Conservation (phyloP, 2,797 vertebrate genomes). For the Otolemur crassicaudatus region DNA sequence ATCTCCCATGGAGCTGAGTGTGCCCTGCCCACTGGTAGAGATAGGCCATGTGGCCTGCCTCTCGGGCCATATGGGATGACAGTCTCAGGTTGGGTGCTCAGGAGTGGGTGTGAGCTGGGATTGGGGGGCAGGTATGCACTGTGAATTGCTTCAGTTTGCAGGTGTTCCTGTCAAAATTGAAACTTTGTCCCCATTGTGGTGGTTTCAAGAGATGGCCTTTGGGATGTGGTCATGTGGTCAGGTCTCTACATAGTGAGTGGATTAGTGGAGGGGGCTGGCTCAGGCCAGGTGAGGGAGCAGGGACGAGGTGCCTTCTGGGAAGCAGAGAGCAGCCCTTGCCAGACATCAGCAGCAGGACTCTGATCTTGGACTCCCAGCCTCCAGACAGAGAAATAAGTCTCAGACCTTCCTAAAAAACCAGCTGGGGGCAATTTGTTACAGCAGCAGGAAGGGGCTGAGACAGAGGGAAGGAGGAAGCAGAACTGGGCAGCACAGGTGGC, state of each 20-base stretch:
- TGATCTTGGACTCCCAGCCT: not conserved
- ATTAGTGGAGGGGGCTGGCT: not conserved
- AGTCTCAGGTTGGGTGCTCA: rapidly evolving
- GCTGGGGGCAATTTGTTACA: not conserved
- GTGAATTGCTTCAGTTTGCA: not conserved
- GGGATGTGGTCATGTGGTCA: not conserved
- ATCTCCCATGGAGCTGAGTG: rapidly evolving
- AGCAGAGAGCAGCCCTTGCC: not conserved
- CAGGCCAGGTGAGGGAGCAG: rapidly evolving
- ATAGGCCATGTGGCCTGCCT: not conserved
- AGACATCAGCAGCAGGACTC: rapidly evolving
- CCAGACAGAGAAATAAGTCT: too few relatives aligned
- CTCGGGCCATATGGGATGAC: rapidly evolving
- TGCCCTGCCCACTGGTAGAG: not conserved
- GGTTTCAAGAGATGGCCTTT: not conserved
- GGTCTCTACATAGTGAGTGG: not conserved
- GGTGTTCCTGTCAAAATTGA: not conserved
- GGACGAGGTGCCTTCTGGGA: not conserved
- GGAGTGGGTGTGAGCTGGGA: not conserved
- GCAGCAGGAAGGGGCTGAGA: too few relatives aligned
- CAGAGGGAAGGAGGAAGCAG: too few relatives aligned
- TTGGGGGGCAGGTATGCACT: rapidly evolving
- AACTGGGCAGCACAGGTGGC: not conserved
- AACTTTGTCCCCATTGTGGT: not conserved
- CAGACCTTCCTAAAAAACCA: not conserved